Evolutionary conservation across 2,888 invertebrate species (phyloP), one percentile per base, ranked within the genome.

Genomic region (Camptogramma bilineatum): DNA sequence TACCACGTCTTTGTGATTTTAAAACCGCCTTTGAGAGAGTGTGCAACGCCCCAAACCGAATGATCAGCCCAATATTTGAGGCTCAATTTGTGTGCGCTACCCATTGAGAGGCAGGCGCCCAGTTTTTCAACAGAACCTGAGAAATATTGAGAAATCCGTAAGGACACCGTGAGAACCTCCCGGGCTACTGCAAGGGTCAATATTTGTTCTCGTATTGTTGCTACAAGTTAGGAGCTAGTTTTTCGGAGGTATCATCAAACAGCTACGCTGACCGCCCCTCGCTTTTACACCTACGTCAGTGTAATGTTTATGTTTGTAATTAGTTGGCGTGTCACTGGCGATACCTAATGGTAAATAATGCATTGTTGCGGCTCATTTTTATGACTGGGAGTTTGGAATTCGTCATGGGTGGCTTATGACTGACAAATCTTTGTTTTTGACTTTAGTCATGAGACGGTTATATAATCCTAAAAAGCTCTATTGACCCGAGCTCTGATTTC

Each of bases 321-420:
- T 93, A 92, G 88, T 83, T 75, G 77, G 84, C 82, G 83, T 91
- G 91, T 91, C 91, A 78, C 84, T 85, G 88, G 86, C 87, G 90
- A 90, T 90, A 88, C 86, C 90, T 91, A 88, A 91, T 92, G 88
- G 90, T 92, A 91, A 90, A 92, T 93, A 91, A 91, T 90, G 89
- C 86, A 88, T 90, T 89, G 91, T 92, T 88, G 91, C 86, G 86
- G 88, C 83, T 85, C 86, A 87, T 79, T 91, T 91, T 91, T 90
- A 91, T 87, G 88, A 83, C 85, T 82, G 79, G 77, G 72, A 78
- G 83, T 77, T 79, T 80, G 84, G 84, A 76, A 84, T 87, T 87
- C 91, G 80, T 82, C 91, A 90, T 91, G 91, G 92, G 92, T 91
- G 92, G 92, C 82, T 82, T 79, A 80, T 75, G 78, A 73, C 78